Base-by-base conservation (phyloP, 2,888 invertebrate species). In the Acanthosepion pharaonis region DNA sequence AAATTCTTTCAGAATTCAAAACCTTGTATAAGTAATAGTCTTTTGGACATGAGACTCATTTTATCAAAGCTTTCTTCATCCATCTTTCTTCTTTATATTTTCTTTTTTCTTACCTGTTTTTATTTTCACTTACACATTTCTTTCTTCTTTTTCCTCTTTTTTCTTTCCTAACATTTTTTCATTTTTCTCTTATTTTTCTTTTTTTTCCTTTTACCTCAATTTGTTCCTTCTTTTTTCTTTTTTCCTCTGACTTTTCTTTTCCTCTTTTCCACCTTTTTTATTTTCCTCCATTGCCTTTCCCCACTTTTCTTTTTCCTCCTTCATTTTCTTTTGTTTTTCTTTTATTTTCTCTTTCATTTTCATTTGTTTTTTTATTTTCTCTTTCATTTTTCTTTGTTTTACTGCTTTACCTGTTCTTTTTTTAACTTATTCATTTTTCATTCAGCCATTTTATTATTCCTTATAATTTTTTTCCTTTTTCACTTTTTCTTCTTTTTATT, bases 1-100 rank as follows among this genome's bases (percentile, higher is more conserved):
- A 33, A 23, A 78, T 78, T 78, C 78, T 78, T 78, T 78, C 20
- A 4, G 20, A 53, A 15, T 23, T 18, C 3, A 33, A n/a, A 33
- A n/a, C n/a, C 78, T 78, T 78, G 78, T 78, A 33, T 78, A 78
- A 78, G 78, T 78, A 78, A 78, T 78, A 78, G 33, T n/a, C 78
- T 33, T 78, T 78, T 78, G 78, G 33, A 78, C n/a, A 78, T 33
- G n/a, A 15, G 78, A 78, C 11, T 33, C 18, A 78, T 78, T 78
- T 78, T 15, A 5, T n/a, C n/a, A 78, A 78, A 15, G n/a, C 8
- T 78, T n/a, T 33, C 78, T 78, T 78, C 15, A 78, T 11, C 5
- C 15, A 33, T 78, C n/a, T 78, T 33, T 5, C 78, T 78, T n/a
- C 23, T 33, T 78, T n/a, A 4, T 33, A 78, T n/a, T 78, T n/a